Evolutionary conservation across 2,113 vertebrate genomes (phyloP).

Genomic region (Phainopepla nitens): DNA sequence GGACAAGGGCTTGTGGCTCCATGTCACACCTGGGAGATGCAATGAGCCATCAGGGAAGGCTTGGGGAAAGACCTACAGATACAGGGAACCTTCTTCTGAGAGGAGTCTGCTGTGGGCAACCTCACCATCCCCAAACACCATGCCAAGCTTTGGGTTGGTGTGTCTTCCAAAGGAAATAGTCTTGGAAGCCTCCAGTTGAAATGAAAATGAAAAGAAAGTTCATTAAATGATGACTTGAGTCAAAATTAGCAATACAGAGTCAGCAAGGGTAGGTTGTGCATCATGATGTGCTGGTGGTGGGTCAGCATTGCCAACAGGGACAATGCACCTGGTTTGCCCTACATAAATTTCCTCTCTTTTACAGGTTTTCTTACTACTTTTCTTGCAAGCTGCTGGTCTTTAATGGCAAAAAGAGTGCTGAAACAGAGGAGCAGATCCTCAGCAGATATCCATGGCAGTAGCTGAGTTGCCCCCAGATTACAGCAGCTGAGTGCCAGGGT

Average conservation of each 20-base stretch:
- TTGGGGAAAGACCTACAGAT: background rate
- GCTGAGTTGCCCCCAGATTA: background rate
- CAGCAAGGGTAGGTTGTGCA: background rate
- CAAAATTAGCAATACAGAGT: background rate
- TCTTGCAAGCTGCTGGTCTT: background rate
- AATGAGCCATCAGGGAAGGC: background rate
- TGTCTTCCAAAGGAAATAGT: background rate
- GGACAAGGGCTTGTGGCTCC: background rate
- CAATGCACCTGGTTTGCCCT: background rate
- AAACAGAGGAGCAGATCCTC: background rate
- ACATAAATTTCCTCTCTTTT: background rate
- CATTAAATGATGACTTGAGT: background rate
- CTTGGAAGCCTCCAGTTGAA: background rate
- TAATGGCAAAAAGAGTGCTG: background rate
- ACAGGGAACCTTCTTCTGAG: background rate
- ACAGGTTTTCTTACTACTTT: background rate
- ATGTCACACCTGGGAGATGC: background rate
- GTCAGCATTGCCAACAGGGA: background rate
- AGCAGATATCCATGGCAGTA: background rate
- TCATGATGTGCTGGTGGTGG: background rate
- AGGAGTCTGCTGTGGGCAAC: background rate
- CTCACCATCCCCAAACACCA: background rate
- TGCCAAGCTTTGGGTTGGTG: accelerated
- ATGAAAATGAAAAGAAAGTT: background rate
- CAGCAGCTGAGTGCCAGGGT: background rate